phyloP scores from a whole-genome alignment of 2,888 invertebrate species.

The Lithodes maja region DNA sequence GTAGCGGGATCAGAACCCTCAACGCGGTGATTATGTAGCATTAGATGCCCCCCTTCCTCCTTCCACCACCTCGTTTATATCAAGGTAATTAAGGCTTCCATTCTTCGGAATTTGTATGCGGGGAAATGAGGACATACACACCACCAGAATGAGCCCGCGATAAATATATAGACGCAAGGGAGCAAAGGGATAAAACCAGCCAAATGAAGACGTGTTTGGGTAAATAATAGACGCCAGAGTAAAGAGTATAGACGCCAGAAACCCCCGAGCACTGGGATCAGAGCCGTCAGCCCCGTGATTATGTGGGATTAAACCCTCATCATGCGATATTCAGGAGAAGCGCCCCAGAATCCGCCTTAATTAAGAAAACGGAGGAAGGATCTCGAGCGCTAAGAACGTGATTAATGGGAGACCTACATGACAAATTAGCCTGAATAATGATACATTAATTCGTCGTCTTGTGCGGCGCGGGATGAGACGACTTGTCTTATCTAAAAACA shows the following conservation, averaged over 20 bases:
- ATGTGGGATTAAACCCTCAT: conserved; percentile 62
- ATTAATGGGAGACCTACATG: conserved; percentile 64
- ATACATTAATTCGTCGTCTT: conserved; percentile 62
- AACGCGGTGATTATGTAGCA: conserved; percentile 55
- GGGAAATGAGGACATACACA: conserved; percentile 29
- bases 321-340: conserved; percentile 61
- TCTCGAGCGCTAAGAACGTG: conserved; percentile 57
- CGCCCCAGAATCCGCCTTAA: conserved; percentile 57
- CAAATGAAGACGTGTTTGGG: background rate
- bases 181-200: background rate
- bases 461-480: conserved; percentile 46
- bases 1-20: conserved; percentile 56
- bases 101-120: conserved; percentile 31
- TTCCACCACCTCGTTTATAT: background rate
- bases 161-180: background rate
- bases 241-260: conserved; percentile 33
- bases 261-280: conserved; percentile 50
- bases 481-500: conserved; percentile 55
- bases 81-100: conserved; percentile 36
- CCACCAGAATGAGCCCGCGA: too few species aligned
- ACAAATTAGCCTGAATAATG: conserved; percentile 65
- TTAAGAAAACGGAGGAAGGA: conserved; percentile 64
- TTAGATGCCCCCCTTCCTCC: conserved; percentile 33
- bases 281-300: conserved; percentile 45
- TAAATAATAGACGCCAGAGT: background rate